Conservation (phyloP, 2,888 invertebrate species). For the Linnaemya vulpina region DNA sequence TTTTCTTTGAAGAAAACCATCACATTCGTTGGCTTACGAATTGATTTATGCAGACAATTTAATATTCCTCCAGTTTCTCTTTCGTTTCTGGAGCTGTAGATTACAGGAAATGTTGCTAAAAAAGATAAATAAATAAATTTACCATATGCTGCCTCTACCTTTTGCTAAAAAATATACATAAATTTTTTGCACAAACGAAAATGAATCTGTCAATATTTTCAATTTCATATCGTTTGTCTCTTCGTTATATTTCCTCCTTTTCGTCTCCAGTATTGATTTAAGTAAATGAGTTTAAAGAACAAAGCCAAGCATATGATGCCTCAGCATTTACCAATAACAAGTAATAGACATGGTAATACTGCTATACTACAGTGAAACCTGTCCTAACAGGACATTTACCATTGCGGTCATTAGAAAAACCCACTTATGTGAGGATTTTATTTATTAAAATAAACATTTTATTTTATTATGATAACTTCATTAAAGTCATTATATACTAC, state of each 20-base stretch:
- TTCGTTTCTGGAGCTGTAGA: not conserved
- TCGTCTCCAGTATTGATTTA: not conserved
- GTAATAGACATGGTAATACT: not conserved
- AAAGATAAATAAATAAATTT: not conserved
- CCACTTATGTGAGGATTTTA: too few species aligned
- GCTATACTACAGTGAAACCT: too few species aligned
- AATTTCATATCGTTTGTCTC: constrained; percentile 1
- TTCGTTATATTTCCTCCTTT: not conserved
- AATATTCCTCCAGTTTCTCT: not conserved
- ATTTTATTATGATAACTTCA: too few species aligned
- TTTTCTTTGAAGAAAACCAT: not conserved
- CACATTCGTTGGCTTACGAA: not conserved
- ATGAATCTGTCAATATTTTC: constrained; percentile 25
- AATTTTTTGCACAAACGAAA: not conserved
- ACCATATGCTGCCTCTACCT: constrained; percentile 22
- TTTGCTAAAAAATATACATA: not conserved
- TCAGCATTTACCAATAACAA: not conserved
- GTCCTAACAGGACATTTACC: too few species aligned
- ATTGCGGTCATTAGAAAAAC: too few species aligned
- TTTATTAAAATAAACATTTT: too few species aligned
- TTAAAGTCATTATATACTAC: too few species aligned
- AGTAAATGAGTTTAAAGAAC: not conserved
- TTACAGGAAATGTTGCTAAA: not conserved
- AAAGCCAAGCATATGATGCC: not conserved
- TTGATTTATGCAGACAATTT: not conserved